These are phyloP conservation scores for Aspiorhynchus laticeps DNA, from an alignment of 2,113 vertebrate species.

Conservation along the genomic window DNA sequence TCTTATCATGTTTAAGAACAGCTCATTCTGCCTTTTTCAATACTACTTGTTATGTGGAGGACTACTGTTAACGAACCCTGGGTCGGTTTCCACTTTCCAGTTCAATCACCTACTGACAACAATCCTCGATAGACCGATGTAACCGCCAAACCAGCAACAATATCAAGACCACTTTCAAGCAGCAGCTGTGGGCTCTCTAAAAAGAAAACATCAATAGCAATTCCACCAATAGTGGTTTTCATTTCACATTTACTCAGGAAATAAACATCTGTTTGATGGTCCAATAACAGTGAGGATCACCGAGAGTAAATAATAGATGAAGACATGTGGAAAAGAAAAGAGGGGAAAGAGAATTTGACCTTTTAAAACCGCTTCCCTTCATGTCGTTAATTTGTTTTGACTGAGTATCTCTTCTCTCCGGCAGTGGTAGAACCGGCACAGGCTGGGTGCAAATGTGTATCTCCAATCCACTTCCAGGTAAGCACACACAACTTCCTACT, in stretches of 20 bases:
- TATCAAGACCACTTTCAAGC: slow-evolving; percentile 9
- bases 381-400: slow-evolving; percentile 49
- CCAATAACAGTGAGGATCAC: slow-evolving; percentile 40
- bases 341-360: slow-evolving; percentile 36
- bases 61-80: not conserved
- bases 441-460: slow-evolving; percentile 62
- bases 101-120: slow-evolving; percentile 22
- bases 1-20: slow-evolving; percentile 12
- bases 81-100: slow-evolving; percentile 14
- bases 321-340: slow-evolving; percentile 32
- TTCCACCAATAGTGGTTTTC: slow-evolving; percentile 35
- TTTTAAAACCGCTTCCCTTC: slow-evolving; percentile 23
- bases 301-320: slow-evolving; percentile 37
- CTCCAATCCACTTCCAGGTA: slow-evolving; percentile 67
- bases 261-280: slow-evolving; percentile 42
- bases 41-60: not conserved
- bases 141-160: not conserved
- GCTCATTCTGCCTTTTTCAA: slow-evolving; percentile 12
- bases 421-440: slow-evolving; percentile 29
- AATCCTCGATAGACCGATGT: slow-evolving; percentile 22
- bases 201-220: slow-evolving; percentile 37
- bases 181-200: slow-evolving; percentile 33
- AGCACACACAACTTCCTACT: slow-evolving; percentile 68
- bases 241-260: slow-evolving; percentile 42
- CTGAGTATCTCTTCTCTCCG: slow-evolving; percentile 48